Percentiles rank a stretch among this genome's conserved stretches.
phyloP scores from a whole-genome alignment of 2,888 invertebrate species.

The Oxystoma pomonae region DNA sequence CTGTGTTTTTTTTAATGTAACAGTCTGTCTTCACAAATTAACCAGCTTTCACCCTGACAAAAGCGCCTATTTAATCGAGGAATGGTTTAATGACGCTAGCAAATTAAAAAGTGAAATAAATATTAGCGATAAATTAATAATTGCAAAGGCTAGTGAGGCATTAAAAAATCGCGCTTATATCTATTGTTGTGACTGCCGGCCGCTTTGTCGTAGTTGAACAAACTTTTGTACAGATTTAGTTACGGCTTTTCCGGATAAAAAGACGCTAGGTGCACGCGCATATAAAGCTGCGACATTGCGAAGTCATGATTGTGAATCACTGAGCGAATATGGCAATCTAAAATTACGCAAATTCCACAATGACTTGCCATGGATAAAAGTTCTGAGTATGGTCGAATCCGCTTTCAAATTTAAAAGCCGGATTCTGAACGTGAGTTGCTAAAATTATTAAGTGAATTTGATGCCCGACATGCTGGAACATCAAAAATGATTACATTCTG shows the following conservation, averaged over 20 bases:
- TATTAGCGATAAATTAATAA: constrained; percentile 24
- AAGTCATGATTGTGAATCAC: constrained; percentile 18
- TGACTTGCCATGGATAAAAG: constrained; percentile 16
- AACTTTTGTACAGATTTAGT: constrained; percentile 23
- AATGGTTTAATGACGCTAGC: constrained; percentile 25
- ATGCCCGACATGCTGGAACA: constrained; percentile 12
- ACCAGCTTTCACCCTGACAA: constrained; percentile 19
- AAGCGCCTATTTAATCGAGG: constrained; percentile 20
- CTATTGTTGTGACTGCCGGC: constrained; percentile 25
- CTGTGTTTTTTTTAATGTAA: too few relatives aligned
- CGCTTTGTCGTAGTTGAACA: constrained; percentile 19
- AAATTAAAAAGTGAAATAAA: constrained; percentile 25
- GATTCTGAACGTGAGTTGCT: constrained; percentile 16
- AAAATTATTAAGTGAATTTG: constrained; percentile 23
- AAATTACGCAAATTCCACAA: too few relatives aligned
- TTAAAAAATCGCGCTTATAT: constrained; percentile 23
- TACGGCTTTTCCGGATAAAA: constrained; percentile 24
- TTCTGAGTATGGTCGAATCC: constrained; percentile 19
- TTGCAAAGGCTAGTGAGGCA: constrained; percentile 26
- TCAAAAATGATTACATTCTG: too few relatives aligned
- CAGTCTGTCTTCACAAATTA: too few relatives aligned
- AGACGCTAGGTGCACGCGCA: constrained; percentile 26
- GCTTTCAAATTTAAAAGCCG: constrained; percentile 19
- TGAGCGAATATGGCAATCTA: constrained; percentile 21
- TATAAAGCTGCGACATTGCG: constrained; percentile 17